These are phyloP conservation scores for Caenorhabditis japonica DNA, from an alignment of 2,888 invertebrate genomes.

Conservation along the genomic window DNA sequence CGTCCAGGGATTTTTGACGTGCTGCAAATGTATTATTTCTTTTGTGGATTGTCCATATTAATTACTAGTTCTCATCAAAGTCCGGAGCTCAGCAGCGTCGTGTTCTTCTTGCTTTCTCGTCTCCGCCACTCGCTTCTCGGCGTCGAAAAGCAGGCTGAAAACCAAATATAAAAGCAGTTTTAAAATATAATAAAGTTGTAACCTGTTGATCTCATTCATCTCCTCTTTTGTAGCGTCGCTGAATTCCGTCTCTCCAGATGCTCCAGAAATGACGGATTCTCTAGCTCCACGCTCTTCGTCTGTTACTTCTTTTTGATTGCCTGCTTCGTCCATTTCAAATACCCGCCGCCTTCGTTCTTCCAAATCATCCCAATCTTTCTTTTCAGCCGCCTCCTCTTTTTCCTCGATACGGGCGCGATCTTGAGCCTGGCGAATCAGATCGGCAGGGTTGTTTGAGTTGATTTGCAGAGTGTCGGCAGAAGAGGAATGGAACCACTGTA, in stretches of 20 bases:
- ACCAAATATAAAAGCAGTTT: neutral
- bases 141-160: slow-evolving; percentile 51
- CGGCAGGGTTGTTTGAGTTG: slow-evolving; percentile 42
- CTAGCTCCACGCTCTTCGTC: neutral
- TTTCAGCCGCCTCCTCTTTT: slow-evolving; percentile 30
- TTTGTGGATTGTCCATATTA: slow-evolving; percentile 1
- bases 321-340: slow-evolving; percentile 20
- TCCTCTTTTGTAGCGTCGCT: slow-evolving; percentile 56
- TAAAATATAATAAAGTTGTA: neutral
- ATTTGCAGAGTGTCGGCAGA: slow-evolving; percentile 1
- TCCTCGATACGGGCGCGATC: slow-evolving; percentile 55
- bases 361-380: slow-evolving; percentile 37
- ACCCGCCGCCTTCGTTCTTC: slow-evolving; percentile 26
- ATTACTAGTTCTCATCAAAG: slow-evolving; percentile 52
- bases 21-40: slow-evolving; percentile 46
- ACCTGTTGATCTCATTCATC: slow-evolving; percentile 54
- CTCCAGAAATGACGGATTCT: slow-evolving; percentile 38
- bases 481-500: slow-evolving; percentile 54
- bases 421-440: slow-evolving; percentile 55
- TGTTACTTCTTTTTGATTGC: neutral
- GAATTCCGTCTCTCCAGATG: slow-evolving; percentile 39
- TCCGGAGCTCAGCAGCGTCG: slow-evolving; percentile 32
- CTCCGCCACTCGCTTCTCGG: slow-evolving; percentile 45
- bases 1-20: slow-evolving; percentile 62
- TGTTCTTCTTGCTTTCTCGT: slow-evolving; percentile 37